Base-by-base conservation (phyloP, 2,797 vertebrate species). In the Cossypha niveicapilla region DNA sequence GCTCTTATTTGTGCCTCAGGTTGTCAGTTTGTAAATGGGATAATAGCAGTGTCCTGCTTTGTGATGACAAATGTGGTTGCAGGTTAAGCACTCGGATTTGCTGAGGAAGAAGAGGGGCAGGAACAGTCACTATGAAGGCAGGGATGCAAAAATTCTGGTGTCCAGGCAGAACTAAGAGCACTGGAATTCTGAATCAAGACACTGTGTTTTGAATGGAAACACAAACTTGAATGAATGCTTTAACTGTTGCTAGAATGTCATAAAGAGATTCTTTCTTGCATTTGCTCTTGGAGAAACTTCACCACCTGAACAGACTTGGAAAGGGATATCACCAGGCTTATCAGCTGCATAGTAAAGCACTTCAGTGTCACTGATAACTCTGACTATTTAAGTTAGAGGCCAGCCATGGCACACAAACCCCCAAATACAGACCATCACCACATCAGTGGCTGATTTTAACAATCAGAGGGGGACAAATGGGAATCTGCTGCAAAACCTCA, bases 31-130 rank as follows among this genome's bases (percentile, higher is more conserved):
- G 77, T 60, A 76, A 73, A 58, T 56, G 73, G 66, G 58, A 47
- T 92, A 96, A 95, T 92, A 62, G 71, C 56, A 32, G 51, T 89
- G 93, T 12, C 80, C 92, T 93, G 77, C 73, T 95, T 81, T 48
- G 58, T 30, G 71, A 70, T 9, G 42, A 56, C 44, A 70, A 68
- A 62, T 28, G 42, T 1, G 1, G 6, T 34, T 78, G 62, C 28
- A 16, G 28, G 32, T 72, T 34, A 62, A 78, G 51, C 51, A 56
- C 24, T 10, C 0, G 1, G 58, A 48, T 84, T 73, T 92, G n/a
- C 77, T 66, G 37, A 24, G 44, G 13, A 47, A 79, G 73, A 84
- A 15, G 84, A 79, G 80, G 75, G 76, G 50, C 51, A 70, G 61
- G 67, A 51, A 37, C 42, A 71, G 32, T 50, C 54, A 30, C 25